phyloP scores from a whole-genome alignment of 1,140 invertebrate genomes.

The Ostrea edulis region DNA sequence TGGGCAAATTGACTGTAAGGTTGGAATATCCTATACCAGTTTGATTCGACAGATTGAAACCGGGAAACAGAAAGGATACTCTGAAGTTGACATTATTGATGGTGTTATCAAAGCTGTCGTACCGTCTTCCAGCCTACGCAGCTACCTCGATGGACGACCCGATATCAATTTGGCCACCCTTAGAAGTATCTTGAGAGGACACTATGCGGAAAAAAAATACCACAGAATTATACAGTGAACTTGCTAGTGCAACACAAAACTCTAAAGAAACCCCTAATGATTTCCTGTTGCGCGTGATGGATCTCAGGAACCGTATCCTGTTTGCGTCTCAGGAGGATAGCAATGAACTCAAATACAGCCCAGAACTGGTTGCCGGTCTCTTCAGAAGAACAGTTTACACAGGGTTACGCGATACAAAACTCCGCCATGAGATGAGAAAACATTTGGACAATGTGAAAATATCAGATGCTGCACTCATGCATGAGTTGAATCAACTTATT shows the following conservation, averaged over 20 bases:
- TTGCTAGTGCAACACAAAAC: constrained; percentile 4
- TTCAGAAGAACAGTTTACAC: constrained; percentile 1
- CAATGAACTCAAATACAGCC: constrained; percentile 13
- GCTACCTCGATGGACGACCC: constrained; percentile 27
- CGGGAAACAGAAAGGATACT: too few species aligned
- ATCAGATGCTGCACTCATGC: too few species aligned
- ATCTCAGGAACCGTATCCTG: constrained; percentile 27
- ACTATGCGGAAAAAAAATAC: constrained; percentile 42
- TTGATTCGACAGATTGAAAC: too few species aligned
- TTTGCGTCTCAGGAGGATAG: constrained; percentile 37
- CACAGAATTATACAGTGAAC: constrained; percentile 44
- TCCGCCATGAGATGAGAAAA: constrained; percentile 36
- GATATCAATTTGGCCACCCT: too few species aligned
- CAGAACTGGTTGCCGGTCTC: not conserved
- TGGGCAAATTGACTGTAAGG: not conserved
- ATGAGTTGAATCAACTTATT: too few species aligned
- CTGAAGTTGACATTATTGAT: too few species aligned
- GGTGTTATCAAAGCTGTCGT: constrained; percentile 39
- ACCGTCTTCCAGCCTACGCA: not conserved
- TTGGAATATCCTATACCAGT: too few species aligned
- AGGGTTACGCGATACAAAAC: constrained; percentile 4
- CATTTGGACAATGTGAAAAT: too few species aligned
- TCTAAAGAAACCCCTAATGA: too few species aligned
- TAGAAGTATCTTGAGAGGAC: constrained; percentile 26
- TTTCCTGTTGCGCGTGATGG: constrained; percentile 29